Conservation (phyloP, 2,888 invertebrate genomes). For the Drosophila formosana region DNA sequence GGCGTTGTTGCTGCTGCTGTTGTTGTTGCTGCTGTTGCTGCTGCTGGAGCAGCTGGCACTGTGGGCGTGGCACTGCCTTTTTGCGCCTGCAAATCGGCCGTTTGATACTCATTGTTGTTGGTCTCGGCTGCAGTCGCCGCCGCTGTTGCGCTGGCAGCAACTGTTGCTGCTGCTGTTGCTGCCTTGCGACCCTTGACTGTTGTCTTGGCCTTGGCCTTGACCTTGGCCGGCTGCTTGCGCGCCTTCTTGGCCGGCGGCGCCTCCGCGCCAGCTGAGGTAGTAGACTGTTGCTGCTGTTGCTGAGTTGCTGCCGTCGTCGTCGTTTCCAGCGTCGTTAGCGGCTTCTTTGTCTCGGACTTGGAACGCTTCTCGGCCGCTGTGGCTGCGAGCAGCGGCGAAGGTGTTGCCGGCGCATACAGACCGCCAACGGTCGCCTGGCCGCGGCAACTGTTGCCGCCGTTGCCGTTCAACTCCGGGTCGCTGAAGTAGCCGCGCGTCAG, state of each 20-base stretch:
- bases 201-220: constrained; percentile 43
- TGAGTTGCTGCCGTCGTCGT: constrained; percentile 2
- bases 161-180: constrained; percentile 3
- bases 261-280: constrained; percentile 48
- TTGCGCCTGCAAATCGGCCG: constrained; percentile 59
- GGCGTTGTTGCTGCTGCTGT: constrained; percentile 40
- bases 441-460: constrained; percentile 47
- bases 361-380: constrained; percentile 82
- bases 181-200: constrained; percentile 41
- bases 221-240: constrained; percentile 45
- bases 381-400: background rate
- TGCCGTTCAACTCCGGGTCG: constrained; percentile 82
- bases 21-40: constrained; percentile 28
- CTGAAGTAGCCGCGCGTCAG: constrained; percentile 84
- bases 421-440: constrained; percentile 25
- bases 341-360: constrained; percentile 85
- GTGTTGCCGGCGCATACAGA: constrained; percentile 14
- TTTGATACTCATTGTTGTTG: constrained; percentile 77
- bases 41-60: constrained; percentile 39
- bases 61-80: constrained; percentile 49
- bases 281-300: constrained; percentile 37
- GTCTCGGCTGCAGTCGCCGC: constrained; percentile 52
- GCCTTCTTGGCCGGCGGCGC: constrained; percentile 57
- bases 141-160: constrained; percentile 14
- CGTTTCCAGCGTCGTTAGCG: constrained; percentile 63